Conservation (phyloP, 1,140 invertebrate genomes). For the Arctopsyche grandis region DNA sequence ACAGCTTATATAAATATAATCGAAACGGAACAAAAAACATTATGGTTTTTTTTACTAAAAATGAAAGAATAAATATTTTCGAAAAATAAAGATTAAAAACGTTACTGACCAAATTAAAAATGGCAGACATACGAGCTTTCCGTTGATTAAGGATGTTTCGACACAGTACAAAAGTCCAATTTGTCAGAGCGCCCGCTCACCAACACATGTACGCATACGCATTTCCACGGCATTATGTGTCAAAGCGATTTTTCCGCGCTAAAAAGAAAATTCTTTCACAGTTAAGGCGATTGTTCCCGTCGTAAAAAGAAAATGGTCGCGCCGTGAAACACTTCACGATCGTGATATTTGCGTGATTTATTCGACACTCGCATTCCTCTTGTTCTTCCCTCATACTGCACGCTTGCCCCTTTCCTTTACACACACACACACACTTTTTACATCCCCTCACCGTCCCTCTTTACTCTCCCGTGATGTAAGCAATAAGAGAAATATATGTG, state of each 20-base stretch:
- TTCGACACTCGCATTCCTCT: slow-evolving; percentile 40
- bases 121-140: neutral
- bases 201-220: neutral
- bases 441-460: neutral
- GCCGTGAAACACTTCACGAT: slow-evolving; percentile 47
- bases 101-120: neutral
- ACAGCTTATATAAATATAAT: too few species aligned
- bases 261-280: slow-evolving; percentile 38
- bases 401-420: neutral
- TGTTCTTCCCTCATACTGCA: neutral
- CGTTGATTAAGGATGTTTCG: slow-evolving; percentile 1
- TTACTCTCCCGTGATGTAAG: slow-evolving; percentile 45
- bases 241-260: slow-evolving; percentile 27
- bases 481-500: slow-evolving; percentile 53
- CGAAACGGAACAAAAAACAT: too few species aligned
- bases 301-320: slow-evolving; percentile 35
- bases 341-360: slow-evolving; percentile 52
- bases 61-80: too few species aligned
- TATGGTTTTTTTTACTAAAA: too few species aligned
- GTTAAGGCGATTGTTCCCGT: slow-evolving; percentile 35
- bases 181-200: slow-evolving; percentile 4
- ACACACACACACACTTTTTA: neutral
- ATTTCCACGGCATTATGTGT: slow-evolving; percentile 23
- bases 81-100: too few species aligned
- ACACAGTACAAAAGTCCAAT: slow-evolving; percentile 10